Evolutionary conservation across 2,797 vertebrate genomes (phyloP), one percentile per base, ranked within the genome.

Genomic region (Eulemur mongoz): DNA sequence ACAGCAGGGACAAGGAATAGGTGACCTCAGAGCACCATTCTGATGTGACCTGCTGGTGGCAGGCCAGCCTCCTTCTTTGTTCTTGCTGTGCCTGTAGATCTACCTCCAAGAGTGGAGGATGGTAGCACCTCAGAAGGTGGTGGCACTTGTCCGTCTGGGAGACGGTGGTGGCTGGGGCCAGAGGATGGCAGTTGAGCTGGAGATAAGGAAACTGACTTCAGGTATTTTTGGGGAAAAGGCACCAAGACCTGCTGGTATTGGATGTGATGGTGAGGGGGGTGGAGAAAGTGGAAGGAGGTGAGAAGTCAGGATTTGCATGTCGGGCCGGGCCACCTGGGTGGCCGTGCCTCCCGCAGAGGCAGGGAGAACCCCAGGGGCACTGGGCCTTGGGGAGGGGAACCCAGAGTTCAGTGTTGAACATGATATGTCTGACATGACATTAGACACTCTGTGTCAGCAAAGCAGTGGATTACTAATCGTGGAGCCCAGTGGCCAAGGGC

Each of bases 11-110:
- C 57, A 0, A 0, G 14, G 87, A 6, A 8, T 0, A 6, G 45
- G 14, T 2, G 38, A 15, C 30, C 5, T 52, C 61, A 9, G 0
- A 0, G 12, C 1, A 2, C 30, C 27, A 0, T 3, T 6, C 4
- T 2, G 17, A 40, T 23, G 30, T 3, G 32, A 2, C 48, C 43
- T 22, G 63, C 27, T 32, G 2, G 18, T 5, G 7, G 22, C 45
- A 32, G 70, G 8, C 50, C 20, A 0, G 0, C 0, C 12, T 30
- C 10, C 12, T n/a, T 4, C 38, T 1, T 4, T 13, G n/a, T 1
- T 7, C 48, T 20, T 14, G 7, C 35, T 69, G 20, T 35, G 8
- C 11, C 72, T 14, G 1, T 4, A 10, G 6, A 11, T 27, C 15
- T 48, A 2, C 18, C 7, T 23, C 20, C 18, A 4, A 1, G 22